These are phyloP conservation scores for Diarsia dahlii DNA, from an alignment of 2,888 invertebrate species.

Conservation along the genomic window DNA sequence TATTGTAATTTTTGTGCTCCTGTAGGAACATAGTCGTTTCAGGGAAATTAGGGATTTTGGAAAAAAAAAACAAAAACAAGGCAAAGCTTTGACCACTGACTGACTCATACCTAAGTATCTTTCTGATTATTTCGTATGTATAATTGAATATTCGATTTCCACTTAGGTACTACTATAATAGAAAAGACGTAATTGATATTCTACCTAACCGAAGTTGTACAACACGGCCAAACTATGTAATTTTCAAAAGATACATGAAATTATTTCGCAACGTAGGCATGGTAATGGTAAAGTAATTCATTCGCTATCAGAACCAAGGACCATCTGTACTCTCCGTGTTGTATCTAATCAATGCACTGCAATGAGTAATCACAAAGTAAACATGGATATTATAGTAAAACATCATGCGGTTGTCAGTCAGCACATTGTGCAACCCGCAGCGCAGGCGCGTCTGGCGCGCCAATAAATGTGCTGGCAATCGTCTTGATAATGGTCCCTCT, in stretches of 20 bases:
- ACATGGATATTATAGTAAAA: constrained; percentile 12
- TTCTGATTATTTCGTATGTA: no score
- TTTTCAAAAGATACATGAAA: neutral
- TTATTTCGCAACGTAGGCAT: no score
- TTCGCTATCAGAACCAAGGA: neutral
- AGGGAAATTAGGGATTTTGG: constrained; percentile 6
- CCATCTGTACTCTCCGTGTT: neutral
- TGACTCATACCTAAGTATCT: no score
- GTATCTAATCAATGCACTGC: no score
- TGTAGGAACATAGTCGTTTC: constrained; percentile 11
- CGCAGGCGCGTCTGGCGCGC: constrained; percentile 29
- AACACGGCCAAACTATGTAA: no score
- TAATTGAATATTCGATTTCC: no score
- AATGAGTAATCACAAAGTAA: neutral
- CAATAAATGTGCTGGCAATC: neutral
- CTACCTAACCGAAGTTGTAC: neutral
- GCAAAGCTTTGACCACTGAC: neutral
- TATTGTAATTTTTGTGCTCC: constrained; percentile 38
- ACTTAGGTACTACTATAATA: neutral
- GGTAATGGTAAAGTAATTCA: no score
- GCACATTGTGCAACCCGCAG: constrained; percentile 7
- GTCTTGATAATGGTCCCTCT: no score
- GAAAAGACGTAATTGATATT: neutral
- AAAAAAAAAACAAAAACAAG: neutral
- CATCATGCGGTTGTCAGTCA: neutral